phyloP scores from a whole-genome alignment of 2,797 vertebrate species.

The Paguma larvata region DNA sequence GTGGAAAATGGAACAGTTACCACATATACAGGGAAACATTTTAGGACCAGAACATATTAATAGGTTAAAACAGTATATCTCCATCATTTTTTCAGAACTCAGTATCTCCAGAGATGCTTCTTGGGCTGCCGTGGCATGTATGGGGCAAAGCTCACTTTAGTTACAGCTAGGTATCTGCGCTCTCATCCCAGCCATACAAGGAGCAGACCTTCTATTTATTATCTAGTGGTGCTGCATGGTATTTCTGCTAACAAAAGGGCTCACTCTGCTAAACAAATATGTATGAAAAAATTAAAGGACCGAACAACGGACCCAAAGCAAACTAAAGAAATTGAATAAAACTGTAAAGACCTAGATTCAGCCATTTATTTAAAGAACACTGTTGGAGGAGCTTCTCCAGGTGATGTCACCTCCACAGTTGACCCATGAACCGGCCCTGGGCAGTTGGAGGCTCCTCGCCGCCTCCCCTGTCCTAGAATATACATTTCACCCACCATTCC shows the following conservation, averaged over 20 bases:
- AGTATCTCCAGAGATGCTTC: not conserved
- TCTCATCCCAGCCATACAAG: not conserved
- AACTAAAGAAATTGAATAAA: conserved; percentile 22
- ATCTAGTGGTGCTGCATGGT: not conserved
- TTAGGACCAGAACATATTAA: not conserved
- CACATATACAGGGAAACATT: not conserved
- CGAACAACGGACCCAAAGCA: not conserved
- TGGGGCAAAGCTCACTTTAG: not conserved
- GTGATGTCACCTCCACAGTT: no score
- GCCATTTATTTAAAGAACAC: conserved; percentile 30
- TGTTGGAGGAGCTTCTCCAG: not conserved
- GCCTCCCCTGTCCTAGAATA: not conserved
- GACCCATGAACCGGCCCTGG: not conserved
- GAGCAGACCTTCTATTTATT: not conserved
- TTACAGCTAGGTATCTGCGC: not conserved
- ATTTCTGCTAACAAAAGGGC: not conserved
- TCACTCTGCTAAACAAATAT: not conserved
- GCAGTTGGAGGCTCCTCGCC: not conserved
- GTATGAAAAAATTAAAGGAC: conserved; percentile 11
- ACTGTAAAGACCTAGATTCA: not conserved
- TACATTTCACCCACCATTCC: not conserved
- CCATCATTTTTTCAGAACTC: not conserved
- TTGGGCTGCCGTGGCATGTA: rapidly evolving
- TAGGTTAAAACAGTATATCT: not conserved
- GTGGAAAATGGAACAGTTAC: not conserved